Base-by-base conservation (phyloP, 1,140 invertebrate genomes). In the Ctenoplectra terminalis region DNA sequence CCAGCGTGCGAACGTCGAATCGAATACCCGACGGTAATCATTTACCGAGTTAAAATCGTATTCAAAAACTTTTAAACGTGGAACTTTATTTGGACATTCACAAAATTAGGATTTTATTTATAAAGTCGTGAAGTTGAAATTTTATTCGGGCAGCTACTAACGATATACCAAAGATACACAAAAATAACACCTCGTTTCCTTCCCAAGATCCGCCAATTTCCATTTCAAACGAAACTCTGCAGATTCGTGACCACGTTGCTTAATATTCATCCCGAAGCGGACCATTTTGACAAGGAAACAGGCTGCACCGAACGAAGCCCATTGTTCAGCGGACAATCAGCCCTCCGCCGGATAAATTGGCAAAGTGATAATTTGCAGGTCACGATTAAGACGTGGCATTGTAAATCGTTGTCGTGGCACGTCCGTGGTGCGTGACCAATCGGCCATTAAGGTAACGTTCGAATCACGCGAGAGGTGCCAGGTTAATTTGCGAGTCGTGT, bases 391-490 rank as follows among this genome's bases (percentile, higher is more conserved):
- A 90, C 83, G 67, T 90, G 89, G 84, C 66, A 88, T 88, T 85
- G 79, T 84, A 85, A 89, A 89, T 75, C 82, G 87, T 80, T n/a
- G 79, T 87, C 82, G 86, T 89, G 83, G 66, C 69, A 70, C 70
- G 61, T 69, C 13, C 52, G 71, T 58, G 34, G 73, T 90, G 91
- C 92, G 92, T 92, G 92, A 91, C 91, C 85, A 85, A 86, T 86
- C 84, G 78, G 29, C 82, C 89, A 91, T 92, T 92, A 90, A 88
- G 71, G 71, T 83, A 88, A 89, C 83, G 82, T 89, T 74, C 82
- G 82, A 81, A 88, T 90, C 90, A 92, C 91, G 90, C 89, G 87
- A 91, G 80, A 89, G 90, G 91, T 88, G 90, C 81, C 69, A 64
- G 84, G 85, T 89, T 90, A 85, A 92, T 90, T 92, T 90, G 84